A percentile compares a stretch with the other conserved stretches of the same genome.
Conservation (phyloP, 2,888 invertebrate species). For the Linhomoeus sp. region DNA sequence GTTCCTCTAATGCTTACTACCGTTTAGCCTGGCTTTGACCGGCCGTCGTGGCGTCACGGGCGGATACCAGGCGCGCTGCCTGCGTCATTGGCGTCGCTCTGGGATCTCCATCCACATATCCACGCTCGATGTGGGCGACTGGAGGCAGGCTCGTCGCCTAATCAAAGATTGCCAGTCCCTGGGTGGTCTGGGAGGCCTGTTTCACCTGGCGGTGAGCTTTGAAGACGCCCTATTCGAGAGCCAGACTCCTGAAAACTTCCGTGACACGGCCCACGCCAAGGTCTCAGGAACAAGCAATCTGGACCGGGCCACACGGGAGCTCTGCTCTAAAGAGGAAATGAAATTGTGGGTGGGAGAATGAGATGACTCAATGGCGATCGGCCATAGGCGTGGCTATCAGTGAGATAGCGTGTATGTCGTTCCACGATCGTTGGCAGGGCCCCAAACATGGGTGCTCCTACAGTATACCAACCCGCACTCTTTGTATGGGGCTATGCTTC, state of each 20-base stretch:
- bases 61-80: constrained; percentile 39
- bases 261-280: constrained; percentile 49
- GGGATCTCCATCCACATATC: constrained; percentile 1
- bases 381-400: no score
- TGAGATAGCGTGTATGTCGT: no score
- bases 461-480: no score
- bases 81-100: constrained; percentile 37
- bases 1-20: no score
- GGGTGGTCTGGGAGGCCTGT: constrained; percentile 47
- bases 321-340: constrained; percentile 45
- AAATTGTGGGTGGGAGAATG: no score
- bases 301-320: constrained; percentile 51
- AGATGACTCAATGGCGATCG: no score
- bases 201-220: constrained; percentile 65
- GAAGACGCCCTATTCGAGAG: constrained; percentile 30
- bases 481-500: no score
- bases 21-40: neutral
- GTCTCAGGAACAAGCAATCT: constrained; percentile 53
- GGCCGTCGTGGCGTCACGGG: neutral
- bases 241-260: constrained; percentile 25
- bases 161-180: constrained; percentile 14
- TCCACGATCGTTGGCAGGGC: no score
- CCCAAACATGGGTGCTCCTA: no score
- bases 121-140: constrained; percentile 1
- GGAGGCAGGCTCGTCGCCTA: neutral